Base-by-base conservation (phyloP, 1,140 invertebrate genomes). In the Harlomillsia oculata region DNA sequence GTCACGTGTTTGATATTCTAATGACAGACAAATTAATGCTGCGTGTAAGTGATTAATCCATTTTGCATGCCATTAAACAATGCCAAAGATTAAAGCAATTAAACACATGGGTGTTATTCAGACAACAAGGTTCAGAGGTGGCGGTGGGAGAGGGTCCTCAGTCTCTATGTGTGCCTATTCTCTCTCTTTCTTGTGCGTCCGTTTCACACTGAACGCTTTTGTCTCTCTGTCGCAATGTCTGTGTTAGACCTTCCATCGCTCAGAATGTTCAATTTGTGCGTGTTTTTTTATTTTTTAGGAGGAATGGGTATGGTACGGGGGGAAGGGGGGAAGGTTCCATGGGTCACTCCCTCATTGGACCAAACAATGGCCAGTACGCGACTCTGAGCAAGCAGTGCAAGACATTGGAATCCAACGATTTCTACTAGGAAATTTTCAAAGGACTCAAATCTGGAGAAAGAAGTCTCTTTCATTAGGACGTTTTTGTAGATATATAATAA, bases 311-410 rank as follows among this genome's bases (percentile, higher is more conserved):
- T 51, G 41, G 43, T 55, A 49, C 45, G 56, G 51, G 56, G 60
- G 28, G 32, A 37, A 40, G 44, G 28, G 43, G 48, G 44, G 28
- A 49, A 62, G 53, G 60, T 49, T 21, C 63, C 58, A 50, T 56
- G 66, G 60, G 57, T 65, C 41, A 63, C 62, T 49, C 67, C 44
- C 56, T 68, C 49, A 56, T 67, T 59, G 69, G 73, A 61, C 70
- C 72, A 44, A 70, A 71, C 66, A 67, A 71, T 68, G 73, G 73
- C 40, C 73, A 76, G 68, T 77, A 77, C 68, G 72, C 74, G 58
- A 77, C 89, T 75, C 75, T 92, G 71, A 89, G 85, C 80, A 90
- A 89, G 75, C 87, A 90, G 74, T 92, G 89, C 80, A 92, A 92
- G 75, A 92, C 89, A 54, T 76, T 91, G n/a, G 89, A 91, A 75